Base-by-base conservation (phyloP, 2,797 vertebrate genomes). In the Ispidina picta region DNA sequence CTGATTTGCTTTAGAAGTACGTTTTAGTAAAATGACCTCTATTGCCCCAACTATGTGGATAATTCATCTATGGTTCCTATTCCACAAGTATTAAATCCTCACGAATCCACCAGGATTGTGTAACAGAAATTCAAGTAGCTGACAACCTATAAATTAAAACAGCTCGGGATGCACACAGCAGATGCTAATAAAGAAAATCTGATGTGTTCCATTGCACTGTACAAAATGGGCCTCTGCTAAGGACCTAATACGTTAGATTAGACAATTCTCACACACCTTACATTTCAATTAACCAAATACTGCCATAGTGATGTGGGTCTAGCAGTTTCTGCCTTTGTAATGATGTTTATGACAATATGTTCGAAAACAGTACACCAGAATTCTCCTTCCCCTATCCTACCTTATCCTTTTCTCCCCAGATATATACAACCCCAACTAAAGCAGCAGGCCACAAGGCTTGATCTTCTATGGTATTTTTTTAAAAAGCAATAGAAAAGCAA, bases 351-450 rank as follows among this genome's bases (percentile, higher is more conserved):
- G 25, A 66, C 12, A 58, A 0, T 8, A n/a, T 15, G 5, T 54
- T 84, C 25, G 76, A 88, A 73, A 58, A 2, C 18, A 76, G 26
- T 29, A 83, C 26, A 74, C 20, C 25, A 74, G 23, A 52, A 19
- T 16, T 80, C 9, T 69, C 28, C 20, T 80, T 33, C 35, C 35
- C 12, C 3, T 55, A 26, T 44, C 37, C 26, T 63, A 26, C 29
- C 15, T 26, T 63, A 26, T 4, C 6, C 21, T 19, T 15, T 63
- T 15, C n/a, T 78, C 14, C 23, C 3, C 0, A 0, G 20, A 71
- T 64, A 83, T 15, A 71, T 1, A 56, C 9, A 68, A 56, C 8
- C 20, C 6, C 9, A 82, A 49, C 23, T 39, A 55, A 71, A 65
- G 21, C 6, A n/a, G 19, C 35, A 73, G 29, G 80, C 29, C 21